Evolutionary conservation across 2,888 invertebrate genomes (phyloP).

Genomic region (Nyleta sp.): DNA sequence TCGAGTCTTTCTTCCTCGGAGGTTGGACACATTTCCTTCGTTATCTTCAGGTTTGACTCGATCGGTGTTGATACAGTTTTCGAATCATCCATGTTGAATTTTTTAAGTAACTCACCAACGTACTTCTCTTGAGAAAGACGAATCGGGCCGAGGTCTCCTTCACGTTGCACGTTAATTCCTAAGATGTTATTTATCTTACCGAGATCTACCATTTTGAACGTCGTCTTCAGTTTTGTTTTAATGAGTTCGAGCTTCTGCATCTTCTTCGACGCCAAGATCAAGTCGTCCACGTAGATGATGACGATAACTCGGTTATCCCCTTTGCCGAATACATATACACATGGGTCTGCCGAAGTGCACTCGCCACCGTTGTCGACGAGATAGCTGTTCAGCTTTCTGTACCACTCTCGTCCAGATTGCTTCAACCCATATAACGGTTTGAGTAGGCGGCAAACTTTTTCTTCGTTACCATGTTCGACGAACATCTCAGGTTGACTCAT

Average conservation of each 20-base stretch:
- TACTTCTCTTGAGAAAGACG: constrained; percentile 19
- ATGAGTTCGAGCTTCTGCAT: constrained; percentile 28
- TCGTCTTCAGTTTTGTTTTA: constrained; percentile 46
- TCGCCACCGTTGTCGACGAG: constrained; percentile 12
- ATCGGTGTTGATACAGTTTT: constrained; percentile 47
- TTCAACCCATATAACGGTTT: constrained; percentile 13
- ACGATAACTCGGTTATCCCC: constrained; percentile 36
- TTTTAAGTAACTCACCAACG: constrained; percentile 49
- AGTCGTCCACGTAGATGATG: constrained; percentile 25
- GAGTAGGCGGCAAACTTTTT: constrained; percentile 59
- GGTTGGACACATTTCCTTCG: constrained; percentile 35
- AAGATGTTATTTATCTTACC: constrained; percentile 46
- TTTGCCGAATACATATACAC: constrained; percentile 55
- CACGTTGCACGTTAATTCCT: constrained; percentile 28
- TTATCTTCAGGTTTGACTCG: constrained; percentile 48
- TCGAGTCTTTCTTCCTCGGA: constrained; percentile 43
- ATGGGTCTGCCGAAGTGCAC: constrained; percentile 55
- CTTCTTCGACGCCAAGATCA: constrained; percentile 52
- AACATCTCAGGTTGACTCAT: constrained; percentile 61
- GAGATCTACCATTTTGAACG: constrained; percentile 61
- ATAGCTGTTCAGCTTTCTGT: constrained; percentile 33
- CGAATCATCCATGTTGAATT: constrained; percentile 51
- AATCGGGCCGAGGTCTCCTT: constrained; percentile 54
- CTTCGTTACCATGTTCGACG: constrained; percentile 22
- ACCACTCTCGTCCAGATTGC: constrained; percentile 25